Base-by-base conservation (phyloP, 2,888 invertebrate genomes). In the Charanyca ferruginea region DNA sequence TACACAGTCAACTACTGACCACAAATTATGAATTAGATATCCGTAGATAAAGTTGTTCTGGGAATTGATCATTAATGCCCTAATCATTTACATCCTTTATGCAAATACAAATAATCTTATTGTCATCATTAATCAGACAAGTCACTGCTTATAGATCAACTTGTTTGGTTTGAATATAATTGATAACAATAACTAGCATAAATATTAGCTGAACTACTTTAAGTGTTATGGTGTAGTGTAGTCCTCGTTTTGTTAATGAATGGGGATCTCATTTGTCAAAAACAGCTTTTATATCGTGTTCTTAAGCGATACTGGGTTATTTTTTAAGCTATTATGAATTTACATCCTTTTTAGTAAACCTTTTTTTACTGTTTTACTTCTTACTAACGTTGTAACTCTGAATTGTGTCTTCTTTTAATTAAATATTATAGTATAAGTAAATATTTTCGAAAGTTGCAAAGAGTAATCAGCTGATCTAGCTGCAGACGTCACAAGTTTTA, bases 211-310 rank as follows among this genome's bases (percentile, higher is more conserved):
- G 41, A 48, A 18, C 63, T 41, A 25, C 7, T 52, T 57, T 23
- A 20, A 38, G 11, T n/a, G 3, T 52, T 22, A 47, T 28, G 28
- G 32, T 35, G 1, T 54, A 9, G 4, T 28, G 9, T 32, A 41
- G 25, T 48, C n/a, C 42, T 54, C 51, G 42, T 55, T 25, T 35
- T 41, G 32, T 41, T 55, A 28, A 67, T 48, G 52, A 68, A 70
- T 70, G 63, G 60, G 64, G 73, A 76, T 65, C 47, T 64, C 23
- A 18, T 20, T 64, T 28, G 48, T 44, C 41, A 58, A 76, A 73
- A 54, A 42, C 23, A 47, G 3, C 18, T 32, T 45, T 45, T 61
- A 6, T 52, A 42, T 20, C 20, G 49, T 11, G 62, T 70, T 73
- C 41, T 48, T 70, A 4, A 13, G 23, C 23, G n/a, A 41, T 38